A percentile compares a stretch with the other conserved stretches of the same genome.
Conservation (phyloP, 2,113 vertebrate genomes). For the Apeltes quadracus region DNA sequence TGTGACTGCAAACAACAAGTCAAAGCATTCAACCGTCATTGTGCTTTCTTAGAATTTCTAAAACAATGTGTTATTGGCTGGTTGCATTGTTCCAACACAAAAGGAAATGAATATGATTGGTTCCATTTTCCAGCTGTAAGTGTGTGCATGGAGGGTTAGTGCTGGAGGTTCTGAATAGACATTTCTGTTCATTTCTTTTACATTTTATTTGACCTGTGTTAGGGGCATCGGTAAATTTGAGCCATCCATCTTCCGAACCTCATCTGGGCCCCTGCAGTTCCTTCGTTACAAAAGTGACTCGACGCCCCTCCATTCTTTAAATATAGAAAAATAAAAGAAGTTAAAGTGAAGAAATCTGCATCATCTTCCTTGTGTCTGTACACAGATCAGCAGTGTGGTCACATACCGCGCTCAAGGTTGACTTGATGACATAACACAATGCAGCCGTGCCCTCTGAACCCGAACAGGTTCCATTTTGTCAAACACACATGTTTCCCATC, state of each 20-base stretch:
- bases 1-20: constrained; percentile 29
- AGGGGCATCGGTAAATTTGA: background rate
- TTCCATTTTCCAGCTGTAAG: background rate
- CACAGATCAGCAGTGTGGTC: constrained; percentile 51
- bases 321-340: background rate
- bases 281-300: background rate
- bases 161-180: background rate
- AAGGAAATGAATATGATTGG: background rate
- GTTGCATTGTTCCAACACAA: background rate
- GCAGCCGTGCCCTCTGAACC: constrained; percentile 63
- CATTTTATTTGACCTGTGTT: background rate
- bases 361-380: background rate
- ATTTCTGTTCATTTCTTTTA: background rate
- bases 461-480: constrained; percentile 71
- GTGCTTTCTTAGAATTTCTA: constrained; percentile 14
- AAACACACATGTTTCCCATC: constrained; percentile 68
- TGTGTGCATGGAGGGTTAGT: background rate
- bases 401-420: constrained; percentile 51
- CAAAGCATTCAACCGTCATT: constrained; percentile 15
- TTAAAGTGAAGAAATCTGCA: background rate
- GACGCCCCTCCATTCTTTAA: background rate
- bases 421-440: constrained; percentile 72
- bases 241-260: background rate
- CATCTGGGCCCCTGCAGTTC: constrained; percentile 5
- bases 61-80: constrained; percentile 16